phyloP scores from a whole-genome alignment of 2,888 invertebrate species.

The Agrilus biguttatus region DNA sequence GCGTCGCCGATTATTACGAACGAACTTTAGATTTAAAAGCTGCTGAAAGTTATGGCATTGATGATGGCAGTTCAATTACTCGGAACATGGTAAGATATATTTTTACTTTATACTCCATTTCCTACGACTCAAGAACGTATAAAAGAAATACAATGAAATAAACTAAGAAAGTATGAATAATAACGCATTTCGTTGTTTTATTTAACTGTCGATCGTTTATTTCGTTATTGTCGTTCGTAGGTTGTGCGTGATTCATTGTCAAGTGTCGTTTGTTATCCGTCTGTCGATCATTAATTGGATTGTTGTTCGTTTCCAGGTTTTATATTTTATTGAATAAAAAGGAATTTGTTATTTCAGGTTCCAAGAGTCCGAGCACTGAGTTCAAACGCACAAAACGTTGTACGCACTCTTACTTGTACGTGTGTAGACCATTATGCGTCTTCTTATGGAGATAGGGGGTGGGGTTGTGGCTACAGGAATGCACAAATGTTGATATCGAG shows the following conservation, averaged over 20 bases:
- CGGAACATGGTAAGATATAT: constrained; percentile 41
- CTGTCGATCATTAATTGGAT: too few species aligned
- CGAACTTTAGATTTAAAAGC: constrained; percentile 59
- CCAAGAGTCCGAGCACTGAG: constrained; percentile 36
- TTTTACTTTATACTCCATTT: not conserved
- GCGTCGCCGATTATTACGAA: constrained; percentile 74
- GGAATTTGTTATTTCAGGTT: constrained; percentile 22
- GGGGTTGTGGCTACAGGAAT: constrained; percentile 88
- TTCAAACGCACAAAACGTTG: constrained; percentile 44
- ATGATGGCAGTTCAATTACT: constrained; percentile 70
- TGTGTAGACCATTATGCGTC: constrained; percentile 77
- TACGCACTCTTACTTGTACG: constrained; percentile 59
- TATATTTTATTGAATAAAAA: not conserved
- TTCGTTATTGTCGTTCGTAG: too few species aligned
- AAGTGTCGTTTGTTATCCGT: too few species aligned
- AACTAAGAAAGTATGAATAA: too few species aligned
- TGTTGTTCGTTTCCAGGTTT: too few species aligned
- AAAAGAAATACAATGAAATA: not conserved
- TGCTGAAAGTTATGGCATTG: constrained; percentile 64
- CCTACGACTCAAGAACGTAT: not conserved
- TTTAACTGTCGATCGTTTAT: not conserved
- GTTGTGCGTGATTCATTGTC: too few species aligned
- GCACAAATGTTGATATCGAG: constrained; percentile 86
- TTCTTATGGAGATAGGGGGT: constrained; percentile 78
- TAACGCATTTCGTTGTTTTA: not conserved